These are phyloP conservation scores for Chrysocyon brachyurus DNA, from an alignment of 2,797 vertebrate species.

Conservation along the genomic window DNA sequence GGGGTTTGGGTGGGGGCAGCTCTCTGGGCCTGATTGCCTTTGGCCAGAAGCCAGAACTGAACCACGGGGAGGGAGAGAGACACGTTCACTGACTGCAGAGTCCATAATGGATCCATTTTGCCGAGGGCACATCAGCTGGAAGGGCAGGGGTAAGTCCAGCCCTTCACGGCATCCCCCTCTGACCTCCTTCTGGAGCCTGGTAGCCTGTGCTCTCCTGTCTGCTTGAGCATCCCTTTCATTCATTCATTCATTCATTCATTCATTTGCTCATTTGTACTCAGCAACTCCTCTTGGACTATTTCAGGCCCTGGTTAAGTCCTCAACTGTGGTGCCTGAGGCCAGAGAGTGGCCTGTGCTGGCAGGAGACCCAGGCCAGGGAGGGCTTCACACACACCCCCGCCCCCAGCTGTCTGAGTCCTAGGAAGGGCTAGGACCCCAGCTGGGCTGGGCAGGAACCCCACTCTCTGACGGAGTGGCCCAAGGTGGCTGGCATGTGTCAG, in stretches of 20 bases:
- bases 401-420: not conserved
- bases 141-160: too few relatives aligned
- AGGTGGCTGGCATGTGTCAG: not conserved
- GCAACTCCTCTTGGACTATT: not conserved
- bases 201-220: not conserved
- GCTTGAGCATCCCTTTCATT: not conserved
- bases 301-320: not conserved
- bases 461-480: not conserved
- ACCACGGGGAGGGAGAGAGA: not conserved
- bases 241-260: not conserved
- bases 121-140: not conserved
- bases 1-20: too few relatives aligned
- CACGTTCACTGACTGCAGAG: rapidly evolving
- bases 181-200: not conserved
- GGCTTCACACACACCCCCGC: too few relatives aligned
- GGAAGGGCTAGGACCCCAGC: not conserved
- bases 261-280: not conserved
- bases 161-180: rapidly evolving
- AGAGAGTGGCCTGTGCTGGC: not conserved
- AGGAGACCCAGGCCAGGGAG: not conserved
- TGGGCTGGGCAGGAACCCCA: not conserved
- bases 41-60: not conserved
- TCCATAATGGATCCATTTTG: not conserved
- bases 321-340: rapidly evolving
- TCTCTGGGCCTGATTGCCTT: not conserved